phyloP scores from a whole-genome alignment of 2,797 vertebrate species.

The Bovichtus diacanthus region DNA sequence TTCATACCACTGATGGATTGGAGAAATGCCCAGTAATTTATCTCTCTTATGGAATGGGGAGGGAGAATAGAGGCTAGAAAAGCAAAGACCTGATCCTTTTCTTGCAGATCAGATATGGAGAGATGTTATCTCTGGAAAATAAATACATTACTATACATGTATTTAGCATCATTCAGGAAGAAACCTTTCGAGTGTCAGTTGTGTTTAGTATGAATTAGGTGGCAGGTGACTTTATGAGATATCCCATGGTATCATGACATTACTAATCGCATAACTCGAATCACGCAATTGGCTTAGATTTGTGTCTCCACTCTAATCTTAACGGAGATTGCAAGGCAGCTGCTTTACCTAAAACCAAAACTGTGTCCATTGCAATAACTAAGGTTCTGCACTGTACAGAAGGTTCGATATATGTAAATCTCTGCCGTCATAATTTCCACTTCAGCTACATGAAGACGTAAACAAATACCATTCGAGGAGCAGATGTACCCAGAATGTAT shows the following conservation, averaged over 20 bases:
- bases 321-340: background rate
- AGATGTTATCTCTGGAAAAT: constrained; percentile 32
- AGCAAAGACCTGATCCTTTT: constrained; percentile 40
- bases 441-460: too few relatives aligned
- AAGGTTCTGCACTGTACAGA: background rate
- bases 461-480: too few relatives aligned
- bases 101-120: constrained; percentile 42
- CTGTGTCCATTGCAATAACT: background rate
- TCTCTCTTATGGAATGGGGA: constrained; percentile 34
- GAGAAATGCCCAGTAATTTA: constrained; percentile 40
- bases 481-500: too few relatives aligned
- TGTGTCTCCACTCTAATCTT: background rate
- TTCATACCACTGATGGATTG: constrained; percentile 47
- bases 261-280: background rate
- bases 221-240: background rate
- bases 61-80: constrained; percentile 20
- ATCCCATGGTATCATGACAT: background rate
- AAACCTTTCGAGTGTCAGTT: background rate
- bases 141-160: constrained; percentile 43
- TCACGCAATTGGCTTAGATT: background rate
- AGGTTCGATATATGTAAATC: too few relatives aligned
- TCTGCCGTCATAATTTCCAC: too few relatives aligned
- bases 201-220: constrained; percentile 22
- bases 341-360: constrained; percentile 5
- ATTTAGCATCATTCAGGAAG: constrained; percentile 33